Conservation (phyloP, 2,113 vertebrate species). For the Forbesichthys agassizii region DNA sequence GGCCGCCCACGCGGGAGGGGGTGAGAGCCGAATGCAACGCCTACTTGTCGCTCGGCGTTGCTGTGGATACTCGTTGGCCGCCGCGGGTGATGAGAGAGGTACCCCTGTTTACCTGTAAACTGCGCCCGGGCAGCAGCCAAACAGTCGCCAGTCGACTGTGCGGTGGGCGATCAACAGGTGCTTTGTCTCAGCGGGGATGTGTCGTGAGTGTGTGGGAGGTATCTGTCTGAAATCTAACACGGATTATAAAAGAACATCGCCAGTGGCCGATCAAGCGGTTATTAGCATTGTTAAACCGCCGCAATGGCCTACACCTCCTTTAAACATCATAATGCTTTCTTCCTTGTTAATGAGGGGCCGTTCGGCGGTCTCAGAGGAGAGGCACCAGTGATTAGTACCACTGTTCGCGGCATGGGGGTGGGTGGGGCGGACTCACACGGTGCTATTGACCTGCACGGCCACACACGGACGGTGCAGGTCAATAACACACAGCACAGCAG, state of each 20-base stretch:
- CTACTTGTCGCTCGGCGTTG: constrained; percentile 69
- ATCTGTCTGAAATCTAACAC: constrained; percentile 20
- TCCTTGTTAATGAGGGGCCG: constrained; percentile 53
- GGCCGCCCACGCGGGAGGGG: constrained; percentile 78
- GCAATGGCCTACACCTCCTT: background rate
- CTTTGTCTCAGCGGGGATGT: background rate
- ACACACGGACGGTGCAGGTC: too few species aligned
- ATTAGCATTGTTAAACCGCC: constrained; percentile 20
- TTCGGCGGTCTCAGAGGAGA: constrained; percentile 19
- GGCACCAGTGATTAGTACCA: background rate
- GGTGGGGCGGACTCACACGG: too few species aligned
- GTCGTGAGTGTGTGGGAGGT: background rate
- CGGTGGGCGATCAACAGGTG: constrained; percentile 44
- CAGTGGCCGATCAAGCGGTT: constrained; percentile 22
- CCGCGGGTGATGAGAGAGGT: constrained; percentile 46
- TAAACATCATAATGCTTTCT: constrained; percentile 23
- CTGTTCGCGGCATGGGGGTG: too few species aligned
- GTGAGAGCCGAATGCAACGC: constrained; percentile 58
- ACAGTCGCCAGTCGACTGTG: constrained; percentile 3
- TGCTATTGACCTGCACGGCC: too few species aligned
- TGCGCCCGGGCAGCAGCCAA: constrained; percentile 28
- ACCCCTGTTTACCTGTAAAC: constrained; percentile 52
- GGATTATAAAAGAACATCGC: constrained; percentile 33
- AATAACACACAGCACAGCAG: too few species aligned
- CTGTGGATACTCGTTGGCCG: constrained; percentile 63